These are phyloP conservation scores for Cremastinae sp. DNA, from an alignment of 2,888 invertebrate genomes.

Conservation along the genomic window DNA sequence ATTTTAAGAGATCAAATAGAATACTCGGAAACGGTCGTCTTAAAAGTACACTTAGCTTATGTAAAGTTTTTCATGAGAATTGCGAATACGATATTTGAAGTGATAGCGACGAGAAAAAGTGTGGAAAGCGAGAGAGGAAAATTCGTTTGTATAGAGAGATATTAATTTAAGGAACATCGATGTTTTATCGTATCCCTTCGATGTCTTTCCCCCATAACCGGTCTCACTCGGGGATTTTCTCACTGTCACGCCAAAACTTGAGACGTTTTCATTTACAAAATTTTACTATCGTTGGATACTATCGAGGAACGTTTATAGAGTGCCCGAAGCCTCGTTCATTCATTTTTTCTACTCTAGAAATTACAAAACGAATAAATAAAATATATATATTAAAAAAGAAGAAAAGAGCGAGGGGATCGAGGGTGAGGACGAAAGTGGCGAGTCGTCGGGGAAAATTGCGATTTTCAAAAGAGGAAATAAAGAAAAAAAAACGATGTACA, in stretches of 20 bases:
- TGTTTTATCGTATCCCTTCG: no score
- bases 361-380: no score
- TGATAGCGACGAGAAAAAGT: no score
- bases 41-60: no score
- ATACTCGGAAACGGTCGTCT: no score
- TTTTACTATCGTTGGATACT: constrained; percentile 66
- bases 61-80: no score
- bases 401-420: constrained; percentile 12
- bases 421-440: constrained; percentile 29
- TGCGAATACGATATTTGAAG: no score
- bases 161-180: no score
- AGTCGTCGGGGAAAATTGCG: constrained; percentile 55
- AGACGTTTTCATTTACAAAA: constrained; percentile 34
- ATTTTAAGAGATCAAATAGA: no score
- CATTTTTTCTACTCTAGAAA: constrained; percentile 65
- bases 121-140: no score
- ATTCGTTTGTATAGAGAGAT: no score
- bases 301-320: constrained; percentile 48
- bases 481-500: constrained; percentile 12
- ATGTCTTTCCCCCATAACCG: no score
- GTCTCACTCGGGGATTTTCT: not conserved
- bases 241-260: not conserved
- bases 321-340: constrained; percentile 64
- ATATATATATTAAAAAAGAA: constrained; percentile 33
- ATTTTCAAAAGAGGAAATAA: constrained; percentile 21